Percentiles rank a stretch among this genome's conserved stretches.
Conservation (phyloP, 2,797 vertebrate species). For the Sebastes variabilis region DNA sequence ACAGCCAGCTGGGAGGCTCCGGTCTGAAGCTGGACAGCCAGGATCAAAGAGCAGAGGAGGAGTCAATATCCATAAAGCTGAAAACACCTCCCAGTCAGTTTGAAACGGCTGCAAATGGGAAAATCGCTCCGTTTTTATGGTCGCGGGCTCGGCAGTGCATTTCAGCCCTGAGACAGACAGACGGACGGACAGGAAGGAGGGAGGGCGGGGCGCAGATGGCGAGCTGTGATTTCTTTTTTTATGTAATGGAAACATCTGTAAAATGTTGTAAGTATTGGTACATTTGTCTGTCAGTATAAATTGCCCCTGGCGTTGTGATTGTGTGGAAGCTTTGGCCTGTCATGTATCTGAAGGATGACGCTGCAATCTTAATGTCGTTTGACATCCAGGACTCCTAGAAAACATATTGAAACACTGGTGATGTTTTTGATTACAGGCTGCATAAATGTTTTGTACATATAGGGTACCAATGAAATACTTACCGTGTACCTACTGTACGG, state of each 20-base stretch:
- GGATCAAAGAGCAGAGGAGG: constrained; percentile 59
- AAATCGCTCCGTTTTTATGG: constrained; percentile 57
- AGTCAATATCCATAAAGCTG: constrained; percentile 64
- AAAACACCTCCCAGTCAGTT: constrained; percentile 54
- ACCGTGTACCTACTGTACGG: not conserved
- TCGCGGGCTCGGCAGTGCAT: constrained; percentile 11
- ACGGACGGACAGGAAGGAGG: constrained; percentile 2
- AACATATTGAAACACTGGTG: not conserved
- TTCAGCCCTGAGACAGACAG: constrained; percentile 16
- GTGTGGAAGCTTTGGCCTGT: constrained; percentile 21
- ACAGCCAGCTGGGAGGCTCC: constrained; percentile 28
- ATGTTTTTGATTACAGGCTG: not conserved
- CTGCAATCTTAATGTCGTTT: not conserved
- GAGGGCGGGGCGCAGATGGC: not conserved
- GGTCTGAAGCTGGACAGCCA: constrained; percentile 40
- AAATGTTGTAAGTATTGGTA: constrained; percentile 13
- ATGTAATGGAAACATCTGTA: constrained; percentile 48
- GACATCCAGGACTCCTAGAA: constrained; percentile 3
- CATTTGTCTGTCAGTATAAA: constrained; percentile 28
- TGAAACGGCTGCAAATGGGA: constrained; percentile 50
- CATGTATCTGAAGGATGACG: constrained; percentile 6
- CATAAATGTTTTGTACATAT: not conserved
- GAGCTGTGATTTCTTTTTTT: constrained; percentile 24
- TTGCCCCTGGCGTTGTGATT: constrained; percentile 9
- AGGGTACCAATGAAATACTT: not conserved